A percentile compares a stretch with the other conserved stretches of the same genome.
phyloP scores from a whole-genome alignment of 1,140 invertebrate species.

The Nephila pilipes region DNA sequence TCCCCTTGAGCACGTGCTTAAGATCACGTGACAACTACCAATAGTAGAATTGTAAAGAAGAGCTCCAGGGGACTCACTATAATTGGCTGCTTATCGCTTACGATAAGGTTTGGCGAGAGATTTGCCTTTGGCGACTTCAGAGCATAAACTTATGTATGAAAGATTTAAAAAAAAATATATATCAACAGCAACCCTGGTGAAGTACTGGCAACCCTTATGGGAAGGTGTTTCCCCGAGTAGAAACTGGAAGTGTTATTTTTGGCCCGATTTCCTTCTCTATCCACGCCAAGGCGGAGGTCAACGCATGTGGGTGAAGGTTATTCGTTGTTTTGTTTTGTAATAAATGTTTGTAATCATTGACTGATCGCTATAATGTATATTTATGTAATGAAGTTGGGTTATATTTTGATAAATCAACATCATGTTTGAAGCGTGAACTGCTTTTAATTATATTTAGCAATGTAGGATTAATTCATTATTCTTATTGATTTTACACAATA shows the following conservation, averaged over 20 bases:
- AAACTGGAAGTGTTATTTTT: constrained; percentile 71
- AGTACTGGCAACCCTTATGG: constrained; percentile 38
- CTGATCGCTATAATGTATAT: neutral
- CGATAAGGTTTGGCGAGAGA: constrained; percentile 1
- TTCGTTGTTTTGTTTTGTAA: constrained; percentile 50
- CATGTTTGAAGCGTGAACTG: neutral
- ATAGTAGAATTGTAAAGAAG: constrained; percentile 19
- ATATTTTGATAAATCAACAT: neutral
- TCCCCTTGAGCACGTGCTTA: constrained; percentile 75
- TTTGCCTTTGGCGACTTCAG: constrained; percentile 33
- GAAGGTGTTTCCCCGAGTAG: constrained; percentile 61
- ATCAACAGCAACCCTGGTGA: constrained; percentile 28
- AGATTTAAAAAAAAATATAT: neutral
- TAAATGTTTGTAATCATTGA: constrained; percentile 46
- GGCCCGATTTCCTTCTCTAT: constrained; percentile 64
- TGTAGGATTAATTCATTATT: no score
- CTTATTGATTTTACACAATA: no score
- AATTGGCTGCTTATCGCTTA: constrained; percentile 71
- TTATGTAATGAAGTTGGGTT: neutral
- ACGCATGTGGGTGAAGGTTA: constrained; percentile 76
- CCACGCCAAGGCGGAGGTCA: constrained; percentile 74
- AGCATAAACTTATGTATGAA: neutral
- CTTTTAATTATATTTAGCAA: no score
- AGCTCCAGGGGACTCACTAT: constrained; percentile 25
- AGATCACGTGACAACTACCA: constrained; percentile 65